phyloP scores from a whole-genome alignment of 2,888 invertebrate genomes.

The Sinohyriopsis cumingii region DNA sequence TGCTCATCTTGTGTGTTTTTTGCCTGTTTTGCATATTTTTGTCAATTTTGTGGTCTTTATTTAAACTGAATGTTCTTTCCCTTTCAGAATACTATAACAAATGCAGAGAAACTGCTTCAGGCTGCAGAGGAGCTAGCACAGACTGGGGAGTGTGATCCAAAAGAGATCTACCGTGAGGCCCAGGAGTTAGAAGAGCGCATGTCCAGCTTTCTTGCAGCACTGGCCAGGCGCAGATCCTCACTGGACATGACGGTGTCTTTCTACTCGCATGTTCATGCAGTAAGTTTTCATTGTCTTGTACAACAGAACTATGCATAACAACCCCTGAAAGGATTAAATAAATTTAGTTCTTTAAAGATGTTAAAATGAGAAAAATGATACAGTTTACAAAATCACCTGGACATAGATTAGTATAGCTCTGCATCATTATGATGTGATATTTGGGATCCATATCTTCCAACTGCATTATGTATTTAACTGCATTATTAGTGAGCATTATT shows the following conservation, averaged over 20 bases:
- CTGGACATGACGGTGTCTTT: conserved; percentile 95
- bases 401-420: too few species aligned
- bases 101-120: conserved; percentile 95
- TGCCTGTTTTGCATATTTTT: too few species aligned
- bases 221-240: conserved; percentile 90
- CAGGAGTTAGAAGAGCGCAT: conserved; percentile 94
- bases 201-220: conserved; percentile 92
- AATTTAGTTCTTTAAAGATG: too few species aligned
- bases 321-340: too few species aligned
- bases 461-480: too few species aligned
- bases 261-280: conserved; percentile 96
- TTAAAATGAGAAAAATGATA: too few species aligned
- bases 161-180: conserved; percentile 95
- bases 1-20: too few species aligned
- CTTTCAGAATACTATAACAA: conserved; percentile 90
- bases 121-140: conserved; percentile 94
- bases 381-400: too few species aligned
- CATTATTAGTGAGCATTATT: too few species aligned
- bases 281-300: conserved; percentile 31
- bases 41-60: background rate
- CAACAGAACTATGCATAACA: too few species aligned
- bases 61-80: background rate
- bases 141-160: conserved; percentile 94
- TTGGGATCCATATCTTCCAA: too few species aligned
- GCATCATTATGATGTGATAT: too few species aligned